Conservation (phyloP, 2,888 invertebrate species). For the Scelioninae gen. 1 region DNA sequence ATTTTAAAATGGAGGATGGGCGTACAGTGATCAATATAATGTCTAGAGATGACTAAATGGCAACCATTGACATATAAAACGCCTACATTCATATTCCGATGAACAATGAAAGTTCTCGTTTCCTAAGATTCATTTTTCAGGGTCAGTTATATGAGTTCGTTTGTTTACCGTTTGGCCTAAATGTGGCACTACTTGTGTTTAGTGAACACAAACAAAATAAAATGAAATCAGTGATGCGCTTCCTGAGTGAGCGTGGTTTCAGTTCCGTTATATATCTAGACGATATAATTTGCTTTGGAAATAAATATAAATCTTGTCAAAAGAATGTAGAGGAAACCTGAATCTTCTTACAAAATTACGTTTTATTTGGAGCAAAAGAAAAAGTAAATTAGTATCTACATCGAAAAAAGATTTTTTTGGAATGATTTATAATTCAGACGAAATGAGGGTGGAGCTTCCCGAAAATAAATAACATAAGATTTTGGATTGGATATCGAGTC, state of each 20-base stretch:
- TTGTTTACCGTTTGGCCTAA: constrained; percentile 67
- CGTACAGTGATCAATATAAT: constrained; percentile 50
- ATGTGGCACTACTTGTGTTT: constrained; percentile 51
- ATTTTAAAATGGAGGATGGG: constrained; percentile 59
- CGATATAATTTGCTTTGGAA: constrained; percentile 2
- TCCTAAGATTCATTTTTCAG: constrained; percentile 65
- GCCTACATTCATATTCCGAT: constrained; percentile 51
- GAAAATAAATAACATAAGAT: not conserved
- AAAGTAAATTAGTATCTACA: too few relatives aligned
- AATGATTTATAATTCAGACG: constrained; percentile 15
- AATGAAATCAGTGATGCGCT: constrained; percentile 63
- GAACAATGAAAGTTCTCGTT: constrained; percentile 30
- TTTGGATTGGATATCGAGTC: not conserved
- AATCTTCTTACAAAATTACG: too few relatives aligned
- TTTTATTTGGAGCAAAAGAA: too few relatives aligned
- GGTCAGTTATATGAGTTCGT: constrained; percentile 60
- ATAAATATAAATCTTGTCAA: too few relatives aligned
- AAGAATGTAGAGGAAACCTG: too few relatives aligned
- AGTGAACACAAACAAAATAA: too few relatives aligned
- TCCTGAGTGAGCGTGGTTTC: constrained; percentile 32
- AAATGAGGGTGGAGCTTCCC: constrained; percentile 27
- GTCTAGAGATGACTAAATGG: not conserved
- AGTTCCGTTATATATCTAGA: constrained; percentile 62
- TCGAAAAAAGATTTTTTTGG: constrained; percentile 25
- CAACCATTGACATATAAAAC: too few relatives aligned